phyloP scores from a whole-genome alignment of 2,113 vertebrate species.

The Zingel zingel region DNA sequence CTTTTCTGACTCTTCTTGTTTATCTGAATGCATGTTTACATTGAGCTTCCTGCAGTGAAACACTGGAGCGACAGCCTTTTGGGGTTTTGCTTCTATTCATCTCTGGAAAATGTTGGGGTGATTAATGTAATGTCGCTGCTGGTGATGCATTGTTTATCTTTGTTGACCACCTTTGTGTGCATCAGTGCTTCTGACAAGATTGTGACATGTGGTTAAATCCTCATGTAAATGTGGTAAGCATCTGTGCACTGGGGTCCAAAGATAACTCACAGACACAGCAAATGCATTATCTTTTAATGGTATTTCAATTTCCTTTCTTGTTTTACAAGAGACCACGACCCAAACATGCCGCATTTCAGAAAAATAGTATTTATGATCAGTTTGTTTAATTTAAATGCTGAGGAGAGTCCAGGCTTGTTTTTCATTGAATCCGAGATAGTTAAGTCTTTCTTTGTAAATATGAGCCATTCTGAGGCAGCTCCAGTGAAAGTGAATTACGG shows the following conservation, averaged over 20 bases:
- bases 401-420: constrained; percentile 30
- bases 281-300: constrained; percentile 42
- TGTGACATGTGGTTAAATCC: constrained; percentile 37
- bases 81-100: constrained; percentile 23
- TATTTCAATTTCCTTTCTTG: constrained; percentile 40
- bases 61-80: constrained; percentile 2
- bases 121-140: constrained; percentile 44
- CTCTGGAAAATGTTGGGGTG: constrained; percentile 12
- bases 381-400: constrained; percentile 40
- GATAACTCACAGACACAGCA: constrained; percentile 38
- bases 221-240: constrained; percentile 37
- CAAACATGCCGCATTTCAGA: constrained; percentile 15
- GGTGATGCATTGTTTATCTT: constrained; percentile 47
- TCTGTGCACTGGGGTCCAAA: constrained; percentile 18
- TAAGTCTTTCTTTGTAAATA: constrained; percentile 43
- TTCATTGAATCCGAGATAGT: constrained; percentile 37
- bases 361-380: constrained; percentile 18
- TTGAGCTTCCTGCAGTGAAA: constrained; percentile 30
- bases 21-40: constrained; percentile 35
- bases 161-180: constrained; percentile 38
- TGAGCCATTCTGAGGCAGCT: constrained; percentile 20
- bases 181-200: constrained; percentile 34
- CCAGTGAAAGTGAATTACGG: constrained; percentile 34
- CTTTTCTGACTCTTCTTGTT: constrained; percentile 16
- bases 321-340: constrained; percentile 35